Percentiles rank a stretch among this genome's conserved stretches.
phyloP scores from a whole-genome alignment of 2,113 vertebrate genomes.

The Egretta garzetta region DNA sequence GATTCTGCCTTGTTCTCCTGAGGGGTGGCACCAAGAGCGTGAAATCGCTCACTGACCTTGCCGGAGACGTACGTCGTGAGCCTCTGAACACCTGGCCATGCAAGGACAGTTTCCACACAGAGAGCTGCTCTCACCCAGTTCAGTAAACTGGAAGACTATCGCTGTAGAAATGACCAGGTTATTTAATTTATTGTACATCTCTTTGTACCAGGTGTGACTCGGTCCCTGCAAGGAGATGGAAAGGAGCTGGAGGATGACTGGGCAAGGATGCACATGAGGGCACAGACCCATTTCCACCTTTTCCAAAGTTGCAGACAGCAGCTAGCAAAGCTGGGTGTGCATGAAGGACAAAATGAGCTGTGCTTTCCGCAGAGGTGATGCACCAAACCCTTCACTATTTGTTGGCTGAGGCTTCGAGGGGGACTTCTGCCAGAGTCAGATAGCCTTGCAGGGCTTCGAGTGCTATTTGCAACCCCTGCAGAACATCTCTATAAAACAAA shows the following conservation, averaged over 20 bases:
- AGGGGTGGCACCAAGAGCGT: neutral
- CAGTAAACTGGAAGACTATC: slow-evolving; percentile 10
- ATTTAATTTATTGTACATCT: slow-evolving; percentile 7
- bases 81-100: neutral
- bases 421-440: neutral
- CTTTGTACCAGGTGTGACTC: neutral
- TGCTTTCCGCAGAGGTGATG: neutral
- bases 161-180: neutral
- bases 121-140: slow-evolving; percentile 2
- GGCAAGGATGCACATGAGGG: slow-evolving; percentile 3
- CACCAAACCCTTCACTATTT: neutral
- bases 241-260: neutral
- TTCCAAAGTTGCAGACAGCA: neutral
- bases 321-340: neutral
- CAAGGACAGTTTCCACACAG: slow-evolving; percentile 16
- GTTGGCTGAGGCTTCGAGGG: neutral
- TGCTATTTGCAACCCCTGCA: neutral
- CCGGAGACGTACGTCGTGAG: neutral
- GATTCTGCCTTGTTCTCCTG: neutral
- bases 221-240: neutral
- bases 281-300: neutral
- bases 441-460: neutral
- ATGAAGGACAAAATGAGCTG: neutral
- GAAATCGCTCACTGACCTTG: slow-evolving; percentile 10
- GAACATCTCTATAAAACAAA: neutral